Conservation (phyloP, 2,888 invertebrate species). For the Hydriomena furcata region DNA sequence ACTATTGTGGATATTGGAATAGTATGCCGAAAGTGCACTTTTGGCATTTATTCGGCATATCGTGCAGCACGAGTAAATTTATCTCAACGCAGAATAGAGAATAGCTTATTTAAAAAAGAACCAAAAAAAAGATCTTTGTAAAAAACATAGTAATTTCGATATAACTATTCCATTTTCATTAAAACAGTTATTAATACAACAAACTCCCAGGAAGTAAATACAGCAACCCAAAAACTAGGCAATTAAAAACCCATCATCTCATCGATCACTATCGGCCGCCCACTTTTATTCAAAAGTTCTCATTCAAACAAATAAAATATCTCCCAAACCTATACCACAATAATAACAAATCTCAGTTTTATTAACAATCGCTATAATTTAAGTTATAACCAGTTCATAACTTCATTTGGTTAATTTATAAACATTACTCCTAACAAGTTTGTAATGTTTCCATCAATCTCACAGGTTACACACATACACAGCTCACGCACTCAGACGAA, state of each 20-base stretch:
- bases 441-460: constrained; percentile 23
- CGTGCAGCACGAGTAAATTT: too few relatives aligned
- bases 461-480: constrained; percentile 47
- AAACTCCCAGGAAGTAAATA: too few relatives aligned
- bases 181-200: too few relatives aligned
- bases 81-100: too few relatives aligned
- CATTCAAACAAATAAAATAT: neutral
- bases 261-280: constrained; percentile 7
- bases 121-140: too few relatives aligned
- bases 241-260: neutral
- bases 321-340: neutral
- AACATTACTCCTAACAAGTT: constrained; percentile 23
- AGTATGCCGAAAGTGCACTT: too few relatives aligned
- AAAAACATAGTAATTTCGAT: too few relatives aligned
- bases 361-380: constrained; percentile 22
- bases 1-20: too few relatives aligned
- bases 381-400: constrained; percentile 23
- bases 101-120: too few relatives aligned
- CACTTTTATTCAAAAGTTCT: constrained; percentile 3
- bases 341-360: constrained; percentile 12
- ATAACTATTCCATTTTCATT: too few relatives aligned
- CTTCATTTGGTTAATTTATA: constrained; percentile 15
- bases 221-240: too few relatives aligned
- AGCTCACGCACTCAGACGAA: constrained; percentile 42
- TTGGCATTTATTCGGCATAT: too few relatives aligned